Base-by-base conservation (phyloP, 53 echinoderm and acorn worm genomes). In the Arbacia lixula region DNA sequence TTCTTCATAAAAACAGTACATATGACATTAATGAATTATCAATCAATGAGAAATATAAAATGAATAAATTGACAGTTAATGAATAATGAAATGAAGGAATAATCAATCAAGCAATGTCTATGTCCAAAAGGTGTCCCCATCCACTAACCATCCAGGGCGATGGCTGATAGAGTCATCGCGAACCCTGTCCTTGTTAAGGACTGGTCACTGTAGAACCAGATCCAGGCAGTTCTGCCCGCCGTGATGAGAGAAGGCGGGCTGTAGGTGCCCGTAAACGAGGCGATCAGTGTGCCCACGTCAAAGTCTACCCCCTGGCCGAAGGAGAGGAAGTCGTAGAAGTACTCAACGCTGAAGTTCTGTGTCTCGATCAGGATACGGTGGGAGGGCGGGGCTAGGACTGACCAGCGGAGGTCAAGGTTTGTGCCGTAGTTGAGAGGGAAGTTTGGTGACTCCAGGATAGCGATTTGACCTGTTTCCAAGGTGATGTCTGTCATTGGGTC, bases 291-390 rank as follows among this genome's bases (percentile, higher is more conserved):
- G 2, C 63, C 50, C 6, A 9, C 19, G 81, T 41, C 43, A 63
- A 64, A 63, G 63, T 42, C 43, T 27, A 63, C 14, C 17, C 81
- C 81, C 40, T 64, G 17, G 16, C 81, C 81, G 31, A 81, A 12
- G 31, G 4, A 49, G 2, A 81, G 64, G 50, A 31, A 63, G 43
- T 81, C 81, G 29, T 63, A 81, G 20, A 29, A 42, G 38, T 2
- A 0, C 49, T 64, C 81, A 1, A 33, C 19, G 35, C 64, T 81
- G 64, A 81, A 46, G 81, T 46, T 49, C 4, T 39, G 37, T 16
- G 50, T 5, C 16, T 24, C 5, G 6, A 81, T 63, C 3, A 81
- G 0, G 63, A 81, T 27, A 9, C 82, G 62, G 34, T 81, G 50
- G 50, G 14, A 5, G 8, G 51, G 11, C 19, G 82, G 65, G 0